Percentiles rank a stretch among this genome's conserved stretches.
phyloP scores from a whole-genome alignment of 2,888 invertebrate species.

The Homarus gammarus region DNA sequence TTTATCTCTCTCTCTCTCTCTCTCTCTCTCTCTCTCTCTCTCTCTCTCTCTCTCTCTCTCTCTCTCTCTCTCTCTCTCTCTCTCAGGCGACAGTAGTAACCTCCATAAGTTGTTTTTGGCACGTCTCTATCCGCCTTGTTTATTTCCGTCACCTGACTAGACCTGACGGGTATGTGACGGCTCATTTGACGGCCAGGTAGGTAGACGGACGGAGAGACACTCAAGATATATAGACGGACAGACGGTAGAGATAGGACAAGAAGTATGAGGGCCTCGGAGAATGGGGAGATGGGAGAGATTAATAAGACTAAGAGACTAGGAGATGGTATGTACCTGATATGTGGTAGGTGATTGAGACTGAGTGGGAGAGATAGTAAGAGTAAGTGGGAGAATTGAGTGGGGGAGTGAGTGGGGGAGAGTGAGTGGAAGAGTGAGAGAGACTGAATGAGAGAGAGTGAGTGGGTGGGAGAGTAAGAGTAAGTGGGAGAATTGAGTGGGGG shows the following conservation, averaged over 20 bases:
- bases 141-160: too few relatives aligned
- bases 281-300: too few relatives aligned
- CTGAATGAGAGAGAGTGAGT: not conserved
- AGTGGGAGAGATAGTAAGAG: not conserved
- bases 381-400: too few relatives aligned
- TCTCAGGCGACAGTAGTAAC: not conserved
- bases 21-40: slow-evolving; percentile 29
- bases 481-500: too few relatives aligned
- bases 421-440: slow-evolving; percentile 12
- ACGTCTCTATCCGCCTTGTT: not conserved
- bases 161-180: too few relatives aligned
- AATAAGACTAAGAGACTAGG: too few relatives aligned
- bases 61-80: slow-evolving; percentile 20
- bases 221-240: too few relatives aligned
- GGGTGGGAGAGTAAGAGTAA: not conserved
- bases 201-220: not conserved
- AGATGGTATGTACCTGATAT: too few relatives aligned
- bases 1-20: not conserved
- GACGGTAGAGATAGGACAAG: too few relatives aligned
- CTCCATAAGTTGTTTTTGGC: not conserved
- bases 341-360: too few relatives aligned
- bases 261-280: too few relatives aligned
- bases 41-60: slow-evolving; percentile 32
- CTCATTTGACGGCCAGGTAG: too few relatives aligned
- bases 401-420: not conserved